phyloP scores from a whole-genome alignment of 2,797 vertebrate genomes.

The Tadarida brasiliensis region DNA sequence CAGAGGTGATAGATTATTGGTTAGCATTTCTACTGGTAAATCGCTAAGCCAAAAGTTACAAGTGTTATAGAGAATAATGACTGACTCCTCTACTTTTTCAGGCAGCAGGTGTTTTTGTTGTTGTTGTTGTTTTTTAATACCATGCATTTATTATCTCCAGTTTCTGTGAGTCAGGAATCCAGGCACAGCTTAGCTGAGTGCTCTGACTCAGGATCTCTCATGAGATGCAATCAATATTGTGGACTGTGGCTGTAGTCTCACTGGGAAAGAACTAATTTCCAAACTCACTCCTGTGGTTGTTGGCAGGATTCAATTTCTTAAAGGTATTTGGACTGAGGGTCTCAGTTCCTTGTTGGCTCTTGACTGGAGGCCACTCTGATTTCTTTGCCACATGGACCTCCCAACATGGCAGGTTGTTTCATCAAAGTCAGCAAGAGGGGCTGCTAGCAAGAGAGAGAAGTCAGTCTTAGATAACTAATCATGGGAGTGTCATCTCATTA shows the following conservation, averaged over 20 bases:
- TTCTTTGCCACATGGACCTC: background rate
- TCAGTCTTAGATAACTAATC: slow-evolving; percentile 7
- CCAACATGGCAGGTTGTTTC: background rate
- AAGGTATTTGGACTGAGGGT: background rate
- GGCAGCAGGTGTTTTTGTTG: background rate
- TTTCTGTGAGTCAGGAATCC: slow-evolving; percentile 35
- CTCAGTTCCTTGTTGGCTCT: background rate
- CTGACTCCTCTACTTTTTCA: slow-evolving; percentile 10
- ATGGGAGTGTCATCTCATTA: background rate
- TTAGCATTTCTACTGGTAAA: slow-evolving; percentile 63
- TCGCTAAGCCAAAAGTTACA: slow-evolving; percentile 23
- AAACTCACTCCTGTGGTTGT: background rate
- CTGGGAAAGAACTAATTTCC: background rate
- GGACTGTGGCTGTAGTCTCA: background rate
- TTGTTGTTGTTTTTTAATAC: background rate
- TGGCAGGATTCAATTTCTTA: slow-evolving; percentile 28
- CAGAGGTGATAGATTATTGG: slow-evolving; percentile 48
- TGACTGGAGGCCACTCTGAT: background rate
- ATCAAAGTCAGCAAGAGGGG: background rate
- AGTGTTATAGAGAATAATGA: slow-evolving; percentile 9
- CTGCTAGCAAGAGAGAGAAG: slow-evolving; percentile 1
- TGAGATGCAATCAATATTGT: background rate
- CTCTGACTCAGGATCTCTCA: slow-evolving; percentile 31
- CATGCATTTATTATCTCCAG: slow-evolving; percentile 10
- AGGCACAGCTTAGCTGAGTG: background rate